Conservation (phyloP, 2,797 vertebrate genomes). For the Nannoperca australis region DNA sequence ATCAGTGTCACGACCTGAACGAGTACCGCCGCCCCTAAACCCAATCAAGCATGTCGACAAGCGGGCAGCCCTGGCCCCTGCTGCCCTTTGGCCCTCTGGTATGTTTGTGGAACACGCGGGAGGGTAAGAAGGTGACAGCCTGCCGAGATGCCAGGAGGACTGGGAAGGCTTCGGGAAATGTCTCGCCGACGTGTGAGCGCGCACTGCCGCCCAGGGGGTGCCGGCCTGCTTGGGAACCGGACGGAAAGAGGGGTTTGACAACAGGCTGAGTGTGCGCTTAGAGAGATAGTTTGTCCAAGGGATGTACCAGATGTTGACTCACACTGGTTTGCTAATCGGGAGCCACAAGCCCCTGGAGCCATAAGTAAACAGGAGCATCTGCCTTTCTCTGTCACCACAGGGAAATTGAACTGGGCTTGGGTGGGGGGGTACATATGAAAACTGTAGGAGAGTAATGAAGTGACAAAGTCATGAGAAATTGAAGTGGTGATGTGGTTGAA, state of each 20-base stretch:
- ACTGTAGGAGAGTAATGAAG: constrained; percentile 50
- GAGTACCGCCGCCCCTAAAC: constrained; percentile 22
- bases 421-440: constrained; percentile 38
- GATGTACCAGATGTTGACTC: constrained; percentile 87
- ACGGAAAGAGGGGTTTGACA: constrained; percentile 69
- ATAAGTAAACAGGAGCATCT: constrained; percentile 81
- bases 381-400: constrained; percentile 71
- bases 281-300: constrained; percentile 79
- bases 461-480: constrained; percentile 47
- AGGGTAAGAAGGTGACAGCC: constrained; percentile 71
- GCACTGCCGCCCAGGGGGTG: constrained; percentile 75
- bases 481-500: constrained; percentile 36
- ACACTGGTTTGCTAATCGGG: constrained; percentile 86
- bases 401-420: constrained; percentile 44
- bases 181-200: constrained; percentile 80
- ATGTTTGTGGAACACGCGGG: constrained; percentile 75
- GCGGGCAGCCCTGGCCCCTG: constrained; percentile 50
- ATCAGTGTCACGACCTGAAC: constrained; percentile 54
- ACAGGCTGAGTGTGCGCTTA: constrained; percentile 73
- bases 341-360: constrained; percentile 85
- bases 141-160: constrained; percentile 78
- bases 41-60: constrained; percentile 63
- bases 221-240: constrained; percentile 74
- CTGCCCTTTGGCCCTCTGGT: constrained; percentile 72
- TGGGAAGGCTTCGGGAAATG: constrained; percentile 84